Percentiles rank a stretch among this genome's conserved stretches.
phyloP scores from a whole-genome alignment of 2,113 vertebrate species.

The Bubo blakistoni region DNA sequence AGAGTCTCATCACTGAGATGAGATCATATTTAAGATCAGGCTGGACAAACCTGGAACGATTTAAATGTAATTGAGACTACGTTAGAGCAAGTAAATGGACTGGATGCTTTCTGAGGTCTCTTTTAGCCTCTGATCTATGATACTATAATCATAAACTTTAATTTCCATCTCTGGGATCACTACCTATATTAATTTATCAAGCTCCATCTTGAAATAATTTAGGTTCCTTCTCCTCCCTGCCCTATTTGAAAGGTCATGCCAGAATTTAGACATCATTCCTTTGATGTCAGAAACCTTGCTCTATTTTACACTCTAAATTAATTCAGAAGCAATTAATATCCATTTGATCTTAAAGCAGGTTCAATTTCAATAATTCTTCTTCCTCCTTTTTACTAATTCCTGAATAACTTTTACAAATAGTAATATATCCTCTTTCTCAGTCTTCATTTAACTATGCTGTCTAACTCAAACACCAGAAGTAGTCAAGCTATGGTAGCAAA shows the following conservation, averaged over 20 bases:
- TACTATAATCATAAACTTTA: slow-evolving; percentile 10
- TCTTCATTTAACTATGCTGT: background rate
- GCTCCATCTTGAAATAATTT: slow-evolving; percentile 40
- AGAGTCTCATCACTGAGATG: background rate
- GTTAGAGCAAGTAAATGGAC: background rate
- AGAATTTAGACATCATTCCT: slow-evolving; percentile 10
- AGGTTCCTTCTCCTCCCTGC: background rate
- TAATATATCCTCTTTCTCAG: background rate
- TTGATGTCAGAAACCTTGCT: slow-evolving; percentile 16
- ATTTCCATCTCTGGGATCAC: slow-evolving; percentile 29
- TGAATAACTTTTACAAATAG: slow-evolving; percentile 13
- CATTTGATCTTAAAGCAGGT: slow-evolving; percentile 20
- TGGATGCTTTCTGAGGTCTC: slow-evolving; percentile 17
- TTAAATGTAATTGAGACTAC: slow-evolving; percentile 23
- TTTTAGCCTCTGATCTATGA: slow-evolving; percentile 17
- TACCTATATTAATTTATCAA: slow-evolving; percentile 33
- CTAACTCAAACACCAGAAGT: background rate
- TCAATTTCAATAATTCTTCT: slow-evolving; percentile 21
- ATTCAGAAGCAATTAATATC: slow-evolving; percentile 44
- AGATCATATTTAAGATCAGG: slow-evolving; percentile 23
- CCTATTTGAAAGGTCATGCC: slow-evolving; percentile 16
- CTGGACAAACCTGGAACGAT: slow-evolving; percentile 18
- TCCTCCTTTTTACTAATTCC: background rate
- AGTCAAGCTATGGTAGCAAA: background rate
- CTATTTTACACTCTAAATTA: slow-evolving; percentile 25